These are phyloP conservation scores for Merodon equestris DNA, from an alignment of 2,888 invertebrate genomes.

Conservation along the genomic window DNA sequence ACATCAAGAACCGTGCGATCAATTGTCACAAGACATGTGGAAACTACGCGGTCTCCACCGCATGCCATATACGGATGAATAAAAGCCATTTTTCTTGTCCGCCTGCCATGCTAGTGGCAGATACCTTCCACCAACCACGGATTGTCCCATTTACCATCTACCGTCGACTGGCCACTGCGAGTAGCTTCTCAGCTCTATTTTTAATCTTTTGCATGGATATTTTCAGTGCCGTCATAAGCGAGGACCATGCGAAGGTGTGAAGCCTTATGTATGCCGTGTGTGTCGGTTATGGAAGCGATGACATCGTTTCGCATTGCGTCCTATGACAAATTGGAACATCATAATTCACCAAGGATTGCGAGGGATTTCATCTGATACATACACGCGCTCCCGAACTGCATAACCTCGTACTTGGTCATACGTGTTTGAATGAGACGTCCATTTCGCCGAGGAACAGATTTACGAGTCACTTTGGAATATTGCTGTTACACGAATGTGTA, in stretches of 20 bases:
- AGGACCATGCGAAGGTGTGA: constrained; percentile 12
- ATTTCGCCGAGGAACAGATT: constrained; percentile 5
- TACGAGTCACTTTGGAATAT: constrained; percentile 15
- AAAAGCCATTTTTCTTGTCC: constrained; percentile 32
- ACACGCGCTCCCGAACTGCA: too few species aligned
- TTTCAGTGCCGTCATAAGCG: background rate
- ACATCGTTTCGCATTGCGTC: constrained; percentile 22
- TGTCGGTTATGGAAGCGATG: too few species aligned
- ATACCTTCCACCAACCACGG: background rate
- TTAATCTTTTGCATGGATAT: constrained; percentile 29
- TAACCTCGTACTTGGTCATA: background rate
- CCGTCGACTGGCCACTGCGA: background rate
- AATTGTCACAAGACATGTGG: constrained; percentile 1
- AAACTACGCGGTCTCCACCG: background rate
- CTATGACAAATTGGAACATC: constrained; percentile 44
- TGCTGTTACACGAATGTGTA: background rate
- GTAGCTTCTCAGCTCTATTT: constrained; percentile 17
- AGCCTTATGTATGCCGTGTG: too few species aligned
- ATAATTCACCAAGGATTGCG: constrained; percentile 35
- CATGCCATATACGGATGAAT: constrained; percentile 8
- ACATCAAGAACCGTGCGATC: constrained; percentile 18
- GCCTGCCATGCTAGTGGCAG: background rate
- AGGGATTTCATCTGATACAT: constrained; percentile 27
- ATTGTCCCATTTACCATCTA: too few species aligned
- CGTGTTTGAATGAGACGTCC: constrained; percentile 4